A percentile compares a stretch with the other conserved stretches of the same genome.
Conservation (phyloP, 2,888 invertebrate species). For the Brachyopa scutellaris region DNA sequence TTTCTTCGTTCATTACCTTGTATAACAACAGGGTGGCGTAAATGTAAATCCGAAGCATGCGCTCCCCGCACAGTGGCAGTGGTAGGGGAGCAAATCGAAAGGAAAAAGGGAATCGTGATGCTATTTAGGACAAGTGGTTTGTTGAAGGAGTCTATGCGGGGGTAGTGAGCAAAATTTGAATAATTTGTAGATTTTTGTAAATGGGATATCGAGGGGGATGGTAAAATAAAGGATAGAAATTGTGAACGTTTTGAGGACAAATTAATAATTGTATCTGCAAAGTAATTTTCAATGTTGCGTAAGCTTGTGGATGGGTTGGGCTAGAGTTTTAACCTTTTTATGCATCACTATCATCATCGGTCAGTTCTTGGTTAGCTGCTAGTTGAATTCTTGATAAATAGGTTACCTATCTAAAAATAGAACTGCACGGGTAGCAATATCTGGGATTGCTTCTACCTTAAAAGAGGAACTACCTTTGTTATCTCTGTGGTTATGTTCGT, state of each 20-base stretch:
- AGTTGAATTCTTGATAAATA: not conserved
- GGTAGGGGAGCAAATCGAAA: slow-evolving; percentile 7
- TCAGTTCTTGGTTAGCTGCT: not conserved
- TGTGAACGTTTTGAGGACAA: slow-evolving; percentile 5
- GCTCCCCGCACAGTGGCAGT: slow-evolving; percentile 13
- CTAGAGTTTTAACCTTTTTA: not conserved
- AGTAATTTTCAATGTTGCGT: slow-evolving; percentile 1
- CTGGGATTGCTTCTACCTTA: too few species aligned
- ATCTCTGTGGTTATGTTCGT: too few species aligned
- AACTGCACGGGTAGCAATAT: slow-evolving; percentile 1
- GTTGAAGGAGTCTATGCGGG: slow-evolving; percentile 20
- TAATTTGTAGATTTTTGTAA: slow-evolving; percentile 18
- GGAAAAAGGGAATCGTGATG: slow-evolving; percentile 46
- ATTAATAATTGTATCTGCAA: slow-evolving; percentile 21
- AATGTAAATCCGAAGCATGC: slow-evolving; percentile 44
- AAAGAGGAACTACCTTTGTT: too few species aligned
- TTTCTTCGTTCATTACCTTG: slow-evolving; percentile 48
- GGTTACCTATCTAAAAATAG: slow-evolving; percentile 15
- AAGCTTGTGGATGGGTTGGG: not conserved
- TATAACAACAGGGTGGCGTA: slow-evolving; percentile 61
- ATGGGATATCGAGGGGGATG: not conserved
- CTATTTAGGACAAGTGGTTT: slow-evolving; percentile 68
- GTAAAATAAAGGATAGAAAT: not conserved
- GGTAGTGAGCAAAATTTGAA: slow-evolving; percentile 1
- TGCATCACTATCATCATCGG: not conserved